Evolutionary conservation across 2,888 invertebrate genomes (phyloP).

Genomic region (Zhuqinia jingwanae): DNA sequence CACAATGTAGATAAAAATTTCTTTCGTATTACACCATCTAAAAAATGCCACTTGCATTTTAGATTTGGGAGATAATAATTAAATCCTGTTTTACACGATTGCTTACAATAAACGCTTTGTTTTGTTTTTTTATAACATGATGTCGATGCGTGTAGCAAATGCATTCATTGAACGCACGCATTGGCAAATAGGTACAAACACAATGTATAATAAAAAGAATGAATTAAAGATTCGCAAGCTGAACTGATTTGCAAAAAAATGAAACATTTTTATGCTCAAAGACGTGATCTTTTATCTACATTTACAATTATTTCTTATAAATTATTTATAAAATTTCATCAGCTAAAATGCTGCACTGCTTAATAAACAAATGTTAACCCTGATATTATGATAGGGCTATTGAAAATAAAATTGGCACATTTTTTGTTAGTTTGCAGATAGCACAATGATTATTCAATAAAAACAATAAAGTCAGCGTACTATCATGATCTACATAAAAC

Average conservation of each 20-base stretch:
- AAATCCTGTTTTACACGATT: slow-evolving; percentile 5
- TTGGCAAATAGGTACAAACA: background rate
- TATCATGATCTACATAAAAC: background rate
- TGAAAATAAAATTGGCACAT: no score
- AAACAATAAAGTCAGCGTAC: no score
- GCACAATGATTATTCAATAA: no score
- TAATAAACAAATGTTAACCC: background rate
- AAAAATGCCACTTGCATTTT: background rate
- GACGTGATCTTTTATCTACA: no score
- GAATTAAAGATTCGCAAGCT: no score
- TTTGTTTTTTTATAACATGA: background rate
- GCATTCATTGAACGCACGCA: background rate
- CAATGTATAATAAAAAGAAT: background rate
- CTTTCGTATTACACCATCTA: no score
- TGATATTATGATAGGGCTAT: no score
- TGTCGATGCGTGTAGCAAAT: background rate
- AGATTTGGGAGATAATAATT: slow-evolving; percentile 14
- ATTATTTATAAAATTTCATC: background rate
- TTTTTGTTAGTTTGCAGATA: no score
- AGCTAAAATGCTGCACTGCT: background rate
- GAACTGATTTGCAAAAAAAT: no score
- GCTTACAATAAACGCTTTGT: slow-evolving; percentile 5
- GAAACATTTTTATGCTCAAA: no score
- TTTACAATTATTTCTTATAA: no score
- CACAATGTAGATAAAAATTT: background rate